A percentile compares a stretch with the other conserved stretches of the same genome.
Conservation (phyloP, 2,888 invertebrate species). For the Glyphotaelius pellucidus region DNA sequence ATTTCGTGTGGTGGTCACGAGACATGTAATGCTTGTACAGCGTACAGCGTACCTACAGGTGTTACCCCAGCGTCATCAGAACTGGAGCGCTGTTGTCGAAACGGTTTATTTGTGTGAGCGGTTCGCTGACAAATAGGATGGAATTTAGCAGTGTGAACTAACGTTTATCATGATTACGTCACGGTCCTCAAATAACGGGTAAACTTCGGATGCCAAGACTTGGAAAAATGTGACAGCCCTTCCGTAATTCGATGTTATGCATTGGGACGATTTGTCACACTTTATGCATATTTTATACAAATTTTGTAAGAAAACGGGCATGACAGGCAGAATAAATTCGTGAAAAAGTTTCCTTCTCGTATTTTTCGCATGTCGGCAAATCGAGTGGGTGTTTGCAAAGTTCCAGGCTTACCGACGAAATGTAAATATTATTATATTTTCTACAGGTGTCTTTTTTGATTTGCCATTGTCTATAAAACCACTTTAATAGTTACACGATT, state of each 20-base stretch:
- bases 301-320: not conserved
- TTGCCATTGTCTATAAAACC: not conserved
- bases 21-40: not conserved
- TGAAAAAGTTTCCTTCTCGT: not conserved
- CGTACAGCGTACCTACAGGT: conserved; percentile 14
- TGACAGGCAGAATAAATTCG: not conserved
- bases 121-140: conserved; percentile 61
- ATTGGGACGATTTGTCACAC: not conserved
- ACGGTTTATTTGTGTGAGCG: conserved; percentile 59
- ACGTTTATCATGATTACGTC: conserved; percentile 57
- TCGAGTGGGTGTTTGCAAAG: not conserved
- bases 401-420: not conserved
- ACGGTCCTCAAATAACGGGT: conserved; percentile 35
- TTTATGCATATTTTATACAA: conserved; percentile 10
- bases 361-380: not conserved
- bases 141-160: conserved; percentile 52
- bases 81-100: conserved; percentile 38
- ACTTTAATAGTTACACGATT: too few relatives aligned
- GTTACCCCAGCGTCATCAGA: conserved; percentile 40
- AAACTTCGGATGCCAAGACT: conserved; percentile 45
- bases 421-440: not conserved
- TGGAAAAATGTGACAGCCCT: conserved; percentile 36
- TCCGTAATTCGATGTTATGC: conserved; percentile 28
- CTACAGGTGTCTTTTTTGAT: not conserved
- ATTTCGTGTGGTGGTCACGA: conserved; percentile 3